Base-by-base conservation (phyloP, 2,888 invertebrate species). In the Bugulina stolonifera region DNA sequence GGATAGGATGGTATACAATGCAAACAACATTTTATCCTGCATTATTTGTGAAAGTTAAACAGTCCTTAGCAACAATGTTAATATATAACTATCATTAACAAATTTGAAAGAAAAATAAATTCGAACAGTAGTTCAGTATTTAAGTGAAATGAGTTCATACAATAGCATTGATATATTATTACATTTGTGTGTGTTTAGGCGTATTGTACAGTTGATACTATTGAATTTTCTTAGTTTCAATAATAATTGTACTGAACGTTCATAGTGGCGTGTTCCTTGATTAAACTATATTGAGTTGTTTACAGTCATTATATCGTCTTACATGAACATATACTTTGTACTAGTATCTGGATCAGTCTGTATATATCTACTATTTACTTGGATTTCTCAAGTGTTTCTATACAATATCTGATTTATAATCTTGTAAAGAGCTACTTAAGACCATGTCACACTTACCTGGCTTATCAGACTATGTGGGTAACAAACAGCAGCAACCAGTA, bases 381-480 rank as follows among this genome's bases (percentile, higher is more conserved):
- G 43, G 43, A 43, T 43, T 43, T 43, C 43, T 10, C 43, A 43
- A 43, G 43, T 43, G 43, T 43, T 43, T 18, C 18, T 55, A 23
- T 55, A 18, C 5, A 55, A 55, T 55, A 55, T 23, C 22, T 23
- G n/a, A 55, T 55, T 18, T 55, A 18, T 55, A 25, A 18, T 23
- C 23, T 5, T 18, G 22, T 23, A 55, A 25, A 25, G 25, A 25
- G 55, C 22, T 23, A 23, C 55, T 55, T 55, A 18, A 55, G 23
- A 34, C 64, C 2, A 64, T 64, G 64, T 64, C 64, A 32, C 34
- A 64, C 32, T 64, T 64, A 27, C 64, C 64, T 27, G 27, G 5
- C 18, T 32, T 64, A 25, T 64, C 64, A 5, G 64, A 64, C 64
- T 64, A 32, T n/a, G 32, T 64, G 3, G 64, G 29, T n/a, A 64